A percentile compares a stretch with the other conserved stretches of the same genome.
These are phyloP conservation scores for Gorilla gorilla DNA, from an alignment of 2,113 vertebrate genomes.

Conservation along the genomic window DNA sequence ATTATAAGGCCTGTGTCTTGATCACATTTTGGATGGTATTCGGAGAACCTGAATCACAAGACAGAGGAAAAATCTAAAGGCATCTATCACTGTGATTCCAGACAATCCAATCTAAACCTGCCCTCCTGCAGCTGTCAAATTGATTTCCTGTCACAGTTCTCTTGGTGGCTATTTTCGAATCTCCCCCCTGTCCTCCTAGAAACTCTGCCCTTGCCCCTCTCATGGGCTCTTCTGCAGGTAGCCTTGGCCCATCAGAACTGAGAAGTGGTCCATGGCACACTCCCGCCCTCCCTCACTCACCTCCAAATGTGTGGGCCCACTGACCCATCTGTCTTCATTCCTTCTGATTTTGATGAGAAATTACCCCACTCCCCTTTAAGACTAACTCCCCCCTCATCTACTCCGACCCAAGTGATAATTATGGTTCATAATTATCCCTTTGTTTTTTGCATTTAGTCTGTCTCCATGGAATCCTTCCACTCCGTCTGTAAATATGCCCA, in stretches of 20 bases:
- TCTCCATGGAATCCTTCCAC: background rate
- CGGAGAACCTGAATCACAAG: background rate
- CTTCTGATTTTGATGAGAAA: background rate
- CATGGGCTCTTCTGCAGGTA: background rate
- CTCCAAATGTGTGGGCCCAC: background rate
- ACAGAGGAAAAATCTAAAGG: background rate
- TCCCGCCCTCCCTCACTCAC: background rate
- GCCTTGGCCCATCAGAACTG: background rate
- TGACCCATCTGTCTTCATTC: background rate
- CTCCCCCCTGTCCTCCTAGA: background rate
- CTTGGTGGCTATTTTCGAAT: background rate
- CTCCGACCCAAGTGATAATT: background rate
- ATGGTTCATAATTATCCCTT: background rate
- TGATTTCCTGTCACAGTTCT: background rate
- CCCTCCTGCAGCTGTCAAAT: background rate
- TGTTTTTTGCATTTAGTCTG: background rate
- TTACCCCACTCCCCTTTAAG: background rate
- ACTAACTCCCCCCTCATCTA: background rate
- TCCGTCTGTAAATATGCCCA: background rate
- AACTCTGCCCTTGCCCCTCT: background rate
- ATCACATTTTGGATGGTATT: background rate
- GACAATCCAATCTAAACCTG: background rate
- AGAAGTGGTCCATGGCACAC: rapidly evolving
- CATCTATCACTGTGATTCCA: background rate
- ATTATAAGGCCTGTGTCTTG: background rate